Base-by-base conservation (phyloP, 2,797 vertebrate genomes). In the Nannoperca obscura region DNA sequence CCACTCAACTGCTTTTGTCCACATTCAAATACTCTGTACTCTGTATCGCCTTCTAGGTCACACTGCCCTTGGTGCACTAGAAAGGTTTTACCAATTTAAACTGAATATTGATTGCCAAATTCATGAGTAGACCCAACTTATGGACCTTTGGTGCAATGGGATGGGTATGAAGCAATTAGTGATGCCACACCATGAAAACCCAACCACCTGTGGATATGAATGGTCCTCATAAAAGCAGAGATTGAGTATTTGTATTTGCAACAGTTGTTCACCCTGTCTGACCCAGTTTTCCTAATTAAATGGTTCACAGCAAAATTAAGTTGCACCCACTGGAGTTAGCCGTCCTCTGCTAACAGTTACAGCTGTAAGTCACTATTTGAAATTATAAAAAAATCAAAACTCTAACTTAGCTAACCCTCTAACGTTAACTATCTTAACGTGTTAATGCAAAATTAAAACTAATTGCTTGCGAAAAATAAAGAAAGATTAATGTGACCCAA, bases 241-340 rank as follows among this genome's bases (percentile, higher is more conserved):
- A 72, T 22, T 2, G 32, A 67, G 40, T 71, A 78, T 82, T 84
- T 85, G 52, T 75, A 27, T 27, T 27, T 71, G 62, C 68, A 77
- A 70, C 76, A 82, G 72, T 80, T 84, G 64, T 74, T 89, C 57
- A 52, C 61, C 57, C 54, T 63, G 62, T 68, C 52, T 84, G 75
- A 76, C 72, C 69, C 72, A 74, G 11, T 78, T 81, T 76, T 65
- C 55, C 53, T 74, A 81, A 91, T 90, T 81, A 91, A 90, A 87
- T 79, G 73, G 59, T 85, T 89, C 82, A 82, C 79, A 82, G 73
- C 32, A 61, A 72, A 82, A 77, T 82, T 63, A 89, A 90, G 80
- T 75, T 68, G 49, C 75, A 66, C 36, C 83, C 58, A 74, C 60
- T 24, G 66, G 72, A 77, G 80, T 76, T 81, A 40, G 62, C 24